phyloP scores from a whole-genome alignment of 1,140 invertebrate genomes.

The Ostrea edulis region DNA sequence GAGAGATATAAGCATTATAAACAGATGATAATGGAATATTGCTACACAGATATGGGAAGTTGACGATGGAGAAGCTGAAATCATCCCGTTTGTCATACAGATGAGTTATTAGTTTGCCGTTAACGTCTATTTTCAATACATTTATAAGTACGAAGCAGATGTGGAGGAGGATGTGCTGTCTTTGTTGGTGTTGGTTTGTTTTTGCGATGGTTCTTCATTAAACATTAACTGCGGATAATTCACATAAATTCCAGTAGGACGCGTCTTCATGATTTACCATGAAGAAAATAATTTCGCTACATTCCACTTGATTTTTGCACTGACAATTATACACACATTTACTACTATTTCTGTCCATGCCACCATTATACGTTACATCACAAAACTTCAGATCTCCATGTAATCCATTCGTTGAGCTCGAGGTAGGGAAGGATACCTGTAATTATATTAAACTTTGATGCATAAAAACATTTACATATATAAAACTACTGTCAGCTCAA shows the following conservation, averaged over 20 bases:
- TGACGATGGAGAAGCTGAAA: too few relatives aligned
- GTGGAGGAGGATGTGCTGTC: too few relatives aligned
- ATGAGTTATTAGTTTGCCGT: too few relatives aligned
- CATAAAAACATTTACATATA: too few relatives aligned
- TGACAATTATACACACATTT: not conserved
- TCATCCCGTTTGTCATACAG: too few relatives aligned
- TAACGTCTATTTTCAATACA: too few relatives aligned
- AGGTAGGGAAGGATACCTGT: not conserved
- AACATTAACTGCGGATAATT: not conserved
- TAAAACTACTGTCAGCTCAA: too few relatives aligned
- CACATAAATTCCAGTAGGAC: not conserved
- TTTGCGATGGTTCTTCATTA: not conserved
- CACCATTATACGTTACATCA: not conserved
- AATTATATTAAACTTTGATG: not conserved
- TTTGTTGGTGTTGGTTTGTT: too few relatives aligned
- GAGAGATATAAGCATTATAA: too few relatives aligned
- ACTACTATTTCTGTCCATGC: not conserved
- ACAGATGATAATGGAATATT: too few relatives aligned
- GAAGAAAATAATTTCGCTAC: not conserved
- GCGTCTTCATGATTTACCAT: not conserved
- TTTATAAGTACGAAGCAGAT: too few relatives aligned
- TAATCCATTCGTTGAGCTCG: not conserved
- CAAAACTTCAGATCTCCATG: not conserved
- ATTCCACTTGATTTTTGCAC: not conserved
- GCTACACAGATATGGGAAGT: too few relatives aligned